These are phyloP conservation scores for Oreochromis mossambicus DNA, from an alignment of 2,797 vertebrate genomes.

Conservation along the genomic window DNA sequence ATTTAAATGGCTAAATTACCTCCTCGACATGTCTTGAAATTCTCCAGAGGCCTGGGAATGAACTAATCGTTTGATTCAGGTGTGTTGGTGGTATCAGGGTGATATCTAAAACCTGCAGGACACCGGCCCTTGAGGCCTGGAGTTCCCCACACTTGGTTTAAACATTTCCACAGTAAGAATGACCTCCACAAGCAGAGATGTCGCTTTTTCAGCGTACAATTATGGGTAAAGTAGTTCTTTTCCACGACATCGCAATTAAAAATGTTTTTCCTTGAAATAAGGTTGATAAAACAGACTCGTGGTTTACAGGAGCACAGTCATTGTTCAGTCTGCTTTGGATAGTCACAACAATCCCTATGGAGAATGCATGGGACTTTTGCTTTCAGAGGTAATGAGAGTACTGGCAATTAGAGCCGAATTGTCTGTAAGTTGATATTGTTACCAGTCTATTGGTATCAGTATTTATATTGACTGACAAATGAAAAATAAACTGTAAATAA, in stretches of 20 bases:
- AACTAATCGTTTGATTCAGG: neutral
- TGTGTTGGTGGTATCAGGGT: neutral
- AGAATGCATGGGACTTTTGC: neutral
- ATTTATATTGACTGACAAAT: neutral
- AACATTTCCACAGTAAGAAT: neutral
- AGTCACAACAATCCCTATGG: neutral
- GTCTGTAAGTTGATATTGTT: neutral
- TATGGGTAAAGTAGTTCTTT: neutral
- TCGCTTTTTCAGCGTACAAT: neutral
- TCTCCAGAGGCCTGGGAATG: neutral
- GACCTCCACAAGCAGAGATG: neutral
- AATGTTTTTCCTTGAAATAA: neutral
- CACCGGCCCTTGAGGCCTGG: too few species aligned
- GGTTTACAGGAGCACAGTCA: neutral
- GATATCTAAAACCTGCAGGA: neutral
- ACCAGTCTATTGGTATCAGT: neutral
- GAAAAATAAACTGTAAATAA: neutral
- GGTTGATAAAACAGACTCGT: neutral
- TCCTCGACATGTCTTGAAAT: accelerated
- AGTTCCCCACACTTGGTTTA: neutral
- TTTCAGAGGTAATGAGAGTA: neutral
- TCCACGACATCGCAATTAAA: neutral
- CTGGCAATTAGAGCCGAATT: neutral
- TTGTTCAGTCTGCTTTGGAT: neutral
- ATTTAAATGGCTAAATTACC: neutral